Evolutionary conservation across 1,140 invertebrate species (phyloP).

Genomic region (Babylonia areolata): DNA sequence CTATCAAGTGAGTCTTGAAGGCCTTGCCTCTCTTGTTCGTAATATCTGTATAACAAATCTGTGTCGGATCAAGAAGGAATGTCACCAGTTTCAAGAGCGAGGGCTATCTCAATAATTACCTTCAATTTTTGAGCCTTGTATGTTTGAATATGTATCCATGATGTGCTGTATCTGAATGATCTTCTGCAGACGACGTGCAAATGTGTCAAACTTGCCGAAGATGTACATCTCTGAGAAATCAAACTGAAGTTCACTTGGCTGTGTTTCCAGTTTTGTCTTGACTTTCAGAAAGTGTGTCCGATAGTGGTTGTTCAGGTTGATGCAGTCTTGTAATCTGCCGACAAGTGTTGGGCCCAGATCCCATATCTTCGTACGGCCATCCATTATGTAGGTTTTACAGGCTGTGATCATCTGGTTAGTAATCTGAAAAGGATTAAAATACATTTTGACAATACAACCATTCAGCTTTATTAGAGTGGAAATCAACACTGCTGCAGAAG

Average conservation of each 20-base stretch:
- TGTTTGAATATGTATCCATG: slow-evolving; percentile 89
- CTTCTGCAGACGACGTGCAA: slow-evolving; percentile 90
- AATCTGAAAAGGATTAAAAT: slow-evolving; percentile 84
- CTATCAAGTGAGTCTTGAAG: too few relatives aligned
- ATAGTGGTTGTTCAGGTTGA: slow-evolving; percentile 88
- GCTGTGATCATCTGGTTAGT: slow-evolving; percentile 98
- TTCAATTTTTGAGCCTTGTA: slow-evolving; percentile 90
- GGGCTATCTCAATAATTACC: slow-evolving; percentile 79
- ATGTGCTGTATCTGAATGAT: slow-evolving; percentile 93
- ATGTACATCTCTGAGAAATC: slow-evolving; percentile 97
- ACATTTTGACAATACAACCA: too few relatives aligned
- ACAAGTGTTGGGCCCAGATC: slow-evolving; percentile 94
- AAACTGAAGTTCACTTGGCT: slow-evolving; percentile 82
- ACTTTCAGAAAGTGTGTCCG: slow-evolving; percentile 74
- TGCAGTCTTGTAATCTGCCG: slow-evolving; percentile 89
- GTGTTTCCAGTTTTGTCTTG: slow-evolving; percentile 77
- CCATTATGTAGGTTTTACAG: slow-evolving; percentile 93
- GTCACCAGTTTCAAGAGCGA: too few relatives aligned
- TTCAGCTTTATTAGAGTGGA: too few relatives aligned
- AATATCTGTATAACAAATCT: too few relatives aligned
- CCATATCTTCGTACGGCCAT: slow-evolving; percentile 83
- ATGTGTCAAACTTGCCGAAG: slow-evolving; percentile 96
- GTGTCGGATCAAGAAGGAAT: too few relatives aligned
- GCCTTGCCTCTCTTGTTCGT: too few relatives aligned
- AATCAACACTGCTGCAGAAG: too few relatives aligned